Percentiles rank a stretch among this genome's conserved stretches.
Conservation (phyloP, 2,113 vertebrate genomes). For the Tetrao urogallus region DNA sequence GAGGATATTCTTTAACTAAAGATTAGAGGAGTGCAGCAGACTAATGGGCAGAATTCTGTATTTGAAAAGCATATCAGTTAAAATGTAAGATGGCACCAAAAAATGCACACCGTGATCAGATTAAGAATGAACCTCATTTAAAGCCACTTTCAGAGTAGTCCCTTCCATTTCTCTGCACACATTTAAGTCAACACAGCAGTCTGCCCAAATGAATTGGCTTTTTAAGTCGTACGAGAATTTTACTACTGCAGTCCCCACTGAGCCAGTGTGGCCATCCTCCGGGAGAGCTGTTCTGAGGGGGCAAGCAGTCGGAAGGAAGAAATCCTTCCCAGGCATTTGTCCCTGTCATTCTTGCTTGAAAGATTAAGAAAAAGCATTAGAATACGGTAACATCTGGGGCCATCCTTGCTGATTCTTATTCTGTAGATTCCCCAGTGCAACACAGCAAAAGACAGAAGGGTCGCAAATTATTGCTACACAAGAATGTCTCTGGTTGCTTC, state of each 20-base stretch:
- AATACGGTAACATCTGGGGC: background rate
- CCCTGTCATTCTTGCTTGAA: background rate
- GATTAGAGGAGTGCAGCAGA: conserved; percentile 29
- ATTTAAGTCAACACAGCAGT: conserved; percentile 8
- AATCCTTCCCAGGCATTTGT: no score
- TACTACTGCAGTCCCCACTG: fast-evolving
- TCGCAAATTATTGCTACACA: background rate
- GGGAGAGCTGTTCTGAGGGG: background rate
- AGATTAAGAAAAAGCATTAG: background rate
- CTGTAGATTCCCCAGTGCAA: background rate
- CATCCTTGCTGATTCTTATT: background rate
- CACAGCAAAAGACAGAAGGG: background rate
- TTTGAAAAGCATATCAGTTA: conserved; percentile 59
- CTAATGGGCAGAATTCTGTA: conserved; percentile 37
- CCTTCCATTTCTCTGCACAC: conserved; percentile 29
- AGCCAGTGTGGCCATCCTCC: background rate
- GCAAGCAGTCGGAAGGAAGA: background rate
- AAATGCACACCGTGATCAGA: conserved; percentile 36
- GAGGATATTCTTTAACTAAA: conserved; percentile 44
- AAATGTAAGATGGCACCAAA: conserved; percentile 58
- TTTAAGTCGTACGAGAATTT: background rate
- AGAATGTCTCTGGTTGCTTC: background rate
- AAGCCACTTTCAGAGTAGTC: background rate
- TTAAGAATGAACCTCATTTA: conserved; percentile 47
- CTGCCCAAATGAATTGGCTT: conserved; percentile 30